Evolutionary conservation across 2,797 vertebrate species (phyloP).

Genomic region (Alcedo atthis): DNA sequence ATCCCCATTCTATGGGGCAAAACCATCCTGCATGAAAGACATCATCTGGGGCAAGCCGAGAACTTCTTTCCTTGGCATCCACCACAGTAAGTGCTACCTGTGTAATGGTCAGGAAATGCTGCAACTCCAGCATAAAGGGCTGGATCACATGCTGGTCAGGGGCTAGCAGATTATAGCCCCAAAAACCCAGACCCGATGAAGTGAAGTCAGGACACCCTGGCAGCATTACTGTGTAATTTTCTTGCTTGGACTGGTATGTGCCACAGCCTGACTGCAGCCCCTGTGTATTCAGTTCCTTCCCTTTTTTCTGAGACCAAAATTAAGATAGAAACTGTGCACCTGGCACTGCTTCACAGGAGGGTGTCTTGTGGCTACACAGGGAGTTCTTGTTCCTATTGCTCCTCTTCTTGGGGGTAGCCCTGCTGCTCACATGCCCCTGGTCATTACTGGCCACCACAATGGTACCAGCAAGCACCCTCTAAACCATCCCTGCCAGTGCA

Average conservation of each 20-base stretch:
- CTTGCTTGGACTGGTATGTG: not conserved
- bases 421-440: not conserved
- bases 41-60: not conserved
- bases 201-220: conserved; percentile 68
- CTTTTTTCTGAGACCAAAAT: conserved; percentile 38
- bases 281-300: conserved; percentile 29
- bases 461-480: not conserved
- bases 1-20: not conserved
- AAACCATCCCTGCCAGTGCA: not conserved
- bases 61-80: not conserved
- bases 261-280: conserved; percentile 22
- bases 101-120: not conserved
- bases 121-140: not conserved
- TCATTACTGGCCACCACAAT: not conserved
- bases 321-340: conserved; percentile 46
- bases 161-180: not conserved
- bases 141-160: not conserved
- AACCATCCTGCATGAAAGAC: not conserved
- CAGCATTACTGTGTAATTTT: conserved; percentile 42
- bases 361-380: not conserved
- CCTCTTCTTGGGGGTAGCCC: not conserved
- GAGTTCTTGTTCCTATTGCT: not conserved
- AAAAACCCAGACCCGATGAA: not conserved
- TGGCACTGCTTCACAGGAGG: not conserved
- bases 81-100: not conserved